Conservation (phyloP, 2,113 vertebrate species). For the human (Homo sapiens) region DNA sequence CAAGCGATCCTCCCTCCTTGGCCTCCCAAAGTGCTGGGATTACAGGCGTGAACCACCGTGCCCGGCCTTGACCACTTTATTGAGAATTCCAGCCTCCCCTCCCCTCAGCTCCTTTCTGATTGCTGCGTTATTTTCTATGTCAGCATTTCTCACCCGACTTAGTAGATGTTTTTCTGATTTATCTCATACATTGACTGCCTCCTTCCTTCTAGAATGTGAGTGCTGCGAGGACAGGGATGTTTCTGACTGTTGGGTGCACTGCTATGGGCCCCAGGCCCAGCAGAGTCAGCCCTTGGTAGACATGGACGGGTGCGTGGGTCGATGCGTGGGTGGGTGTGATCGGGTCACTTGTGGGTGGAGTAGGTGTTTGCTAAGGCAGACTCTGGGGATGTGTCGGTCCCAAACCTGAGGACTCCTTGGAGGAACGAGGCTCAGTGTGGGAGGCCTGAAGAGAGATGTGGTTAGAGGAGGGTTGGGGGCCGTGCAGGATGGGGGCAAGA, state of each 20-base stretch:
- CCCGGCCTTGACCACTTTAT: background rate
- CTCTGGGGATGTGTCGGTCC: background rate
- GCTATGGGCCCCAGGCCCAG: background rate
- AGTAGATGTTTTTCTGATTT: background rate
- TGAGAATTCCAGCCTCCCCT: background rate
- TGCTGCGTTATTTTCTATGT: background rate
- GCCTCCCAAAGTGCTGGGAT: too few relatives aligned
- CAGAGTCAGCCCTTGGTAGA: background rate
- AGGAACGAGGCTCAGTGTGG: background rate
- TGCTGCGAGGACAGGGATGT: background rate
- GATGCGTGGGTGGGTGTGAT: background rate
- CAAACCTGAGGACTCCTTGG: background rate
- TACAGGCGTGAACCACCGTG: too few relatives aligned
- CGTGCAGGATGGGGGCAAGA: background rate
- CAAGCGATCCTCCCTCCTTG: too few relatives aligned
- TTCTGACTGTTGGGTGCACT: background rate
- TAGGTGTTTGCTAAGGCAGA: background rate
- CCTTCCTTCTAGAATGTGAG: background rate
- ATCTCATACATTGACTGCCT: fast-evolving
- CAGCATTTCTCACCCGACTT: background rate
- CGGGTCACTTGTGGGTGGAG: background rate
- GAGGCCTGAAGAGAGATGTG: background rate
- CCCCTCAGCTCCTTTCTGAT: background rate
- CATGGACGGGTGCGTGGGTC: fast-evolving
- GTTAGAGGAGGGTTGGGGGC: fast-evolving